Percentiles rank a stretch among this genome's conserved stretches.
phyloP scores from a whole-genome alignment of 1,140 invertebrate genomes.

The Eufriesea mexicana region DNA sequence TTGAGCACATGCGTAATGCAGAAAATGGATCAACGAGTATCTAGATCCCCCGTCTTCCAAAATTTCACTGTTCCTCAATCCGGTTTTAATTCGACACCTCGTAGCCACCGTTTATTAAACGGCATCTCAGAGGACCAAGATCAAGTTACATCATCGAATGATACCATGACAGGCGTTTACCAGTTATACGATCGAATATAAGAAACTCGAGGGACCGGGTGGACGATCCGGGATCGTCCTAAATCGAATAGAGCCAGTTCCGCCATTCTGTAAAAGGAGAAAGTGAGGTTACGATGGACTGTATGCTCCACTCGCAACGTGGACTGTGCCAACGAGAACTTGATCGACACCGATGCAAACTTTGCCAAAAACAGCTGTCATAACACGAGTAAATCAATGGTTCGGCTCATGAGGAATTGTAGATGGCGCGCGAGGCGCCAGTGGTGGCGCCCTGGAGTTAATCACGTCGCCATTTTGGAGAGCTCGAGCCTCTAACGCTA shows the following conservation, averaged over 20 bases:
- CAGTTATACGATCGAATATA: constrained; percentile 3
- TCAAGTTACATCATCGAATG: neutral
- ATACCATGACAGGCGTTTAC: neutral
- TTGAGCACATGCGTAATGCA: too few species aligned
- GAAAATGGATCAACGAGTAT: too few species aligned
- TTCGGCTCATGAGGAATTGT: neutral
- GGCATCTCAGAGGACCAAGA: neutral
- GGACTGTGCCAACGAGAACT: constrained; percentile 37
- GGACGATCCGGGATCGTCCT: constrained; percentile 28
- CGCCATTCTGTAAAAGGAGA: constrained; percentile 58
- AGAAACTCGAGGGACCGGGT: neutral
- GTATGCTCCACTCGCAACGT: constrained; percentile 14
- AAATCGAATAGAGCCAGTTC: constrained; percentile 45
- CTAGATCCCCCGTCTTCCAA: too few species aligned
- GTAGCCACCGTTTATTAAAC: neutral
- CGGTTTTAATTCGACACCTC: neutral
- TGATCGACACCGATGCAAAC: constrained; percentile 40
- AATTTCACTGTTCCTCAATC: neutral
- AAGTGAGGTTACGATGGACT: constrained; percentile 51
- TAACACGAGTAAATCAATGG: too few species aligned
- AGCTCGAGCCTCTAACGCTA: too few species aligned
- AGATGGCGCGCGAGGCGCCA: too few species aligned
- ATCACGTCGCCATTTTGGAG: too few species aligned
- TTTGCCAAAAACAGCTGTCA: constrained; percentile 39
- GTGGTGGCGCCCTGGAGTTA: too few species aligned